Evolutionary conservation across 2,113 vertebrate genomes (phyloP).

Genomic region (Herpetotheres cachinnans): DNA sequence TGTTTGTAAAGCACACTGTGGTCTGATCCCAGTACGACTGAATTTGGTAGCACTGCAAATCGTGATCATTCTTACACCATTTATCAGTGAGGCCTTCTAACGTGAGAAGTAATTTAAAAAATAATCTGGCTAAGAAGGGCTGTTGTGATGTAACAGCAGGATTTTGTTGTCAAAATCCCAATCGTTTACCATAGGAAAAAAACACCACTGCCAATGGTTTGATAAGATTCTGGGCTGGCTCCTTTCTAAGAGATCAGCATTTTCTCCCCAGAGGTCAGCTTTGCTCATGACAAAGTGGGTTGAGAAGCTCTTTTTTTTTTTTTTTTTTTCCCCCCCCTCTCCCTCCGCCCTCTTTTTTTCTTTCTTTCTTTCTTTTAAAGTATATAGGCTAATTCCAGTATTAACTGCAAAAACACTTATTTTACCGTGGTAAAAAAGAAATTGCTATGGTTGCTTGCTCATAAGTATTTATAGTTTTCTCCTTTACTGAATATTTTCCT

Average conservation of each 20-base stretch:
- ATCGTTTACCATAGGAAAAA: background rate
- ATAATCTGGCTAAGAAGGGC: background rate
- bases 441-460: background rate
- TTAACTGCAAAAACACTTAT: background rate
- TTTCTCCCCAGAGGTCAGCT: background rate
- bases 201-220: background rate
- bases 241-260: background rate
- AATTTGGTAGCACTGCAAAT: background rate
- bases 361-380: background rate
- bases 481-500: background rate
- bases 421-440: background rate
- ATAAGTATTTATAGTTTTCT: background rate
- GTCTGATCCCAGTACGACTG: background rate
- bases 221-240: background rate
- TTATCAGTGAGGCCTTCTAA: background rate
- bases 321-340: rapidly evolving
- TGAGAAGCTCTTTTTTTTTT: background rate
- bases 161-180: background rate
- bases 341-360: background rate
- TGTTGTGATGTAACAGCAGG: background rate
- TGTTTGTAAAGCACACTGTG: background rate
- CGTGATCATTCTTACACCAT: background rate
- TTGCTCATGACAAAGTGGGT: background rate
- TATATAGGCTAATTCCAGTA: background rate
- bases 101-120: background rate